These are phyloP conservation scores for Synergus umbraculus DNA, from an alignment of 2,888 invertebrate species.

Conservation along the genomic window DNA sequence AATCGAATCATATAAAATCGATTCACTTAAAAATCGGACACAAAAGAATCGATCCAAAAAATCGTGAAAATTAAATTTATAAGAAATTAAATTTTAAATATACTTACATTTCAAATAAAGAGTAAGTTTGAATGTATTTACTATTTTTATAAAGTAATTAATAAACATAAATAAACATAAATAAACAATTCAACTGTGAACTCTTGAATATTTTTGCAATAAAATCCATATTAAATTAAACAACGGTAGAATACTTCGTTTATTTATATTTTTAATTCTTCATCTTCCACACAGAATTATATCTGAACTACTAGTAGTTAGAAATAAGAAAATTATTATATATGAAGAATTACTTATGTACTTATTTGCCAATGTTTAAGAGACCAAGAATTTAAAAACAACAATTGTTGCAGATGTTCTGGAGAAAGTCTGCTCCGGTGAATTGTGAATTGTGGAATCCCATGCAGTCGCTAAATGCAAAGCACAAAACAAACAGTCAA, in stretches of 20 bases:
- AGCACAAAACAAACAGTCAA: no score
- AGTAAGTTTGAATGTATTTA: no score
- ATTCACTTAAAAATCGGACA: conserved; percentile 5
- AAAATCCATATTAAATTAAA: neutral
- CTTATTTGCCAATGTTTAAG: neutral
- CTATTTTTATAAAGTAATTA: neutral
- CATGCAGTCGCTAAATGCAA: no score
- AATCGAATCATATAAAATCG: neutral
- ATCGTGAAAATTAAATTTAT: neutral
- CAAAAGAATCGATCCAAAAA: neutral
- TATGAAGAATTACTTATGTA: neutral
- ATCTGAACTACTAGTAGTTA: neutral
- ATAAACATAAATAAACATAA: neutral
- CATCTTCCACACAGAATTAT: neutral
- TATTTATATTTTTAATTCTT: neutral
- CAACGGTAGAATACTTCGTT: neutral
- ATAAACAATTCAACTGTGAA: neutral
- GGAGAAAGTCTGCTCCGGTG: neutral
- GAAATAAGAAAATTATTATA: neutral
- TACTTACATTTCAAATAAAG: no score
- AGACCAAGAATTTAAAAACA: neutral
- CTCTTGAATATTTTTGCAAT: no score
- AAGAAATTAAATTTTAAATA: no score
- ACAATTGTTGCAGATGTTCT: neutral
- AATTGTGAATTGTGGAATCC: neutral